A percentile compares a stretch with the other conserved stretches of the same genome.
These are phyloP conservation scores for Muscicapa comitata DNA, from an alignment of 2,797 vertebrate genomes.

Conservation along the genomic window DNA sequence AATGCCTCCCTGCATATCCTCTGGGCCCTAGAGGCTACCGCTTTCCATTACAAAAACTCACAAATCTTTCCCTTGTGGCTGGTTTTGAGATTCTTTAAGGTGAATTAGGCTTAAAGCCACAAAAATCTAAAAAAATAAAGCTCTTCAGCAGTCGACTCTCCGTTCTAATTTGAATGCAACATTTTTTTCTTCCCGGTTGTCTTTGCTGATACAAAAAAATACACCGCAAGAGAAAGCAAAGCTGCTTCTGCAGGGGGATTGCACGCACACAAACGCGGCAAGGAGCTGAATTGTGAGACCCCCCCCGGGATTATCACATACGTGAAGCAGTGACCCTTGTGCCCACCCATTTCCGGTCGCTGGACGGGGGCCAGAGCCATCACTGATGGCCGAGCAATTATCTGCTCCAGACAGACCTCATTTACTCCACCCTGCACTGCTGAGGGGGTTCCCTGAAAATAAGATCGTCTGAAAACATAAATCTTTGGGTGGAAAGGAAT, in stretches of 20 bases:
- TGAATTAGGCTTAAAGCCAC: neutral
- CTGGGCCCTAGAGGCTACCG: conserved; percentile 66
- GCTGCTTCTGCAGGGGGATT: neutral
- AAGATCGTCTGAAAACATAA: neutral
- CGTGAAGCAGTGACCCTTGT: neutral
- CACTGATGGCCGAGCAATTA: neutral
- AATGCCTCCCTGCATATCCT: conserved; percentile 66
- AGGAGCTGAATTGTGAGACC: neutral
- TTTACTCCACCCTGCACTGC: neutral
- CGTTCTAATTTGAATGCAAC: neutral
- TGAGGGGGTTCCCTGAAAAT: neutral
- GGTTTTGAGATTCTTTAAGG: conserved; percentile 18
- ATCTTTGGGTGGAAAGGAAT: neutral
- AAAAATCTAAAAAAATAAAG: neutral
- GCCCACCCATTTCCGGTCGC: neutral
- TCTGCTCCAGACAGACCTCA: neutral
- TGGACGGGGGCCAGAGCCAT: neutral
- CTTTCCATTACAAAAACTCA: neutral
- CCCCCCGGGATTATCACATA: neutral
- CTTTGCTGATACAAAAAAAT: neutral
- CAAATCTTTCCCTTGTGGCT: neutral
- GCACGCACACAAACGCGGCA: neutral
- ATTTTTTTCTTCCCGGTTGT: neutral
- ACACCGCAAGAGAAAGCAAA: neutral
- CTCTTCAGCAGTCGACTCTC: neutral